Percentiles rank a stretch among this genome's conserved stretches.
phyloP scores from a whole-genome alignment of 2,888 invertebrate genomes.

The Euzophera pinguis region DNA sequence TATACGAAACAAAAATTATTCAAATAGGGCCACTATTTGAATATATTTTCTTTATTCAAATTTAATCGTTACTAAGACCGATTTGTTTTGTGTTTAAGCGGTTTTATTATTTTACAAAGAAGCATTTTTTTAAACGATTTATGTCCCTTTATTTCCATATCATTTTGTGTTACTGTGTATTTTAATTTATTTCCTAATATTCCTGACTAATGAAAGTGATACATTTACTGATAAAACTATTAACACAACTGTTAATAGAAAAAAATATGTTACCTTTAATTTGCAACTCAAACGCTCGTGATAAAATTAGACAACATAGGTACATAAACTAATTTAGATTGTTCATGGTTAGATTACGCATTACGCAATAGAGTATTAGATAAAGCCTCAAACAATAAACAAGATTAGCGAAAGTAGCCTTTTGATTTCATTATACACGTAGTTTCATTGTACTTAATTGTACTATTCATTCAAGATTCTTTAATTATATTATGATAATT shows the following conservation, averaged over 20 bases:
- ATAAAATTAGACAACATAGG: slow-evolving; percentile 47
- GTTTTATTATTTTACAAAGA: not conserved
- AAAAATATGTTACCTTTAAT: slow-evolving; percentile 16
- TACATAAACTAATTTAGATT: slow-evolving; percentile 35
- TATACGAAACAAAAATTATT: slow-evolving; percentile 7
- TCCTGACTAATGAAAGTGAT: no score
- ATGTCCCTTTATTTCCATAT: not conserved
- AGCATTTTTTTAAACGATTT: not conserved
- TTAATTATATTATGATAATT: not conserved
- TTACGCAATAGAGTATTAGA: slow-evolving; percentile 55
- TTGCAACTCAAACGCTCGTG: slow-evolving; percentile 22
- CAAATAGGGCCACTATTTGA: not conserved
- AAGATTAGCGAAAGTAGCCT: slow-evolving; percentile 59
- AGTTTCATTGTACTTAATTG: not conserved
- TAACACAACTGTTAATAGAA: no score
- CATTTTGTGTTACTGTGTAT: no score
- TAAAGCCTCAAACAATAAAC: slow-evolving; percentile 44
- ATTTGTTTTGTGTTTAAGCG: not conserved
- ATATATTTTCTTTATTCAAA: slow-evolving; percentile 1
- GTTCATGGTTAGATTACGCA: slow-evolving; percentile 37
- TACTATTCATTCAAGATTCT: not conserved
- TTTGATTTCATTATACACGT: slow-evolving; percentile 47
- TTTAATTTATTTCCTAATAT: no score
- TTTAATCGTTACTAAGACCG: not conserved
- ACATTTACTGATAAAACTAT: no score